Percentiles rank a stretch among this genome's conserved stretches.
Evolutionary conservation across 2,113 vertebrate species (phyloP).

Genomic region (Marmota monax): DNA sequence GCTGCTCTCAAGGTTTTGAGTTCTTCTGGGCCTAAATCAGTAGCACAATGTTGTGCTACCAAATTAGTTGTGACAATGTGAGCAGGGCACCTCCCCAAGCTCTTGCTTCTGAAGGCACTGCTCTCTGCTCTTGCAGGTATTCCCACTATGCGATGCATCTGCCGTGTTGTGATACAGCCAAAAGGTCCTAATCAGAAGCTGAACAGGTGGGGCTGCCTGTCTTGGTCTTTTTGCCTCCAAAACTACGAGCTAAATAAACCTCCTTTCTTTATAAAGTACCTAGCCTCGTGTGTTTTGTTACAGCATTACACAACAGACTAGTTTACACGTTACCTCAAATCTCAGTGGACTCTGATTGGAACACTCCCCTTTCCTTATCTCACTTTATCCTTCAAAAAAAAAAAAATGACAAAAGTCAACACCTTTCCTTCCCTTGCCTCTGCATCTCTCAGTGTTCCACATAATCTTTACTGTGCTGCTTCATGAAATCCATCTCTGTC

Average conservation of each 20-base stretch:
- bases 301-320: neutral
- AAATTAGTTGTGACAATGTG: neutral
- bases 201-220: neutral
- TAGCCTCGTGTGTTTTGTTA: neutral
- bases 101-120: neutral
- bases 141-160: neutral
- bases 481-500: neutral
- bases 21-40: too few relatives aligned
- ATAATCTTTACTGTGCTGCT: neutral
- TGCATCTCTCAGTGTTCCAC: neutral
- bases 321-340: neutral
- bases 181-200: neutral
- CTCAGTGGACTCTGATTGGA: constrained; percentile 9
- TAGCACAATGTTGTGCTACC: too few relatives aligned
- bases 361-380: neutral
- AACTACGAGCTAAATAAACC: neutral
- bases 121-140: neutral
- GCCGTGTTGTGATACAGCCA: neutral
- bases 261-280: neutral
- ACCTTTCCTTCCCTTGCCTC: neutral
- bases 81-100: neutral
- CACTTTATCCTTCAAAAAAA: constrained; percentile 15
- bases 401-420: neutral
- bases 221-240: neutral
- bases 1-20: neutral